Conservation (phyloP, 2,113 vertebrate genomes). For the Prinia subflava region DNA sequence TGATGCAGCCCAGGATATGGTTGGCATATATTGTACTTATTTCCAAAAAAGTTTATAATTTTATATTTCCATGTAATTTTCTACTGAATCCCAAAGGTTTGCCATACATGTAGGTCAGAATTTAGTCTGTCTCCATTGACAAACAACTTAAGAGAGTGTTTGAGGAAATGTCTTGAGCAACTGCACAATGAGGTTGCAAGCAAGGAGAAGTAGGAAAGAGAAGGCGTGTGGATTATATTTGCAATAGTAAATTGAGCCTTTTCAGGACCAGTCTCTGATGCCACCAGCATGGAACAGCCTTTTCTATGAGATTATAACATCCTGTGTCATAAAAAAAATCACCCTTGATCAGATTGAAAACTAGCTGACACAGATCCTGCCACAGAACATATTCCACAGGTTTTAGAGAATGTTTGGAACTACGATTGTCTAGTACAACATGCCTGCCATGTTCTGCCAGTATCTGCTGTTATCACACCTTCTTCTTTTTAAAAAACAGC, state of each 20-base stretch:
- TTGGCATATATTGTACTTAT: background rate
- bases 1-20: background rate
- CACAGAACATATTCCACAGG: background rate
- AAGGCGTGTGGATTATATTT: background rate
- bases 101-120: background rate
- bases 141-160: background rate
- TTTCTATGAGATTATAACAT: background rate
- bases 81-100: background rate
- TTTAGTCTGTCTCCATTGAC: background rate
- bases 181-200: background rate
- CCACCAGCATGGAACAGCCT: background rate
- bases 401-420: background rate
- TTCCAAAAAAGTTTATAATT: background rate
- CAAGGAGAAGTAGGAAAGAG: background rate
- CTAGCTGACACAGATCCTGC: background rate
- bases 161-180: background rate
- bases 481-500: background rate
- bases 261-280: background rate
- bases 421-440: background rate
- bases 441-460: background rate
- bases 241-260: background rate
- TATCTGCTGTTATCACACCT: background rate
- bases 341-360: background rate
- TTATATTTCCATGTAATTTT: background rate
- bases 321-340: background rate